phyloP scores from a whole-genome alignment of 1,140 invertebrate genomes.

The Himalopsyche phryganea region DNA sequence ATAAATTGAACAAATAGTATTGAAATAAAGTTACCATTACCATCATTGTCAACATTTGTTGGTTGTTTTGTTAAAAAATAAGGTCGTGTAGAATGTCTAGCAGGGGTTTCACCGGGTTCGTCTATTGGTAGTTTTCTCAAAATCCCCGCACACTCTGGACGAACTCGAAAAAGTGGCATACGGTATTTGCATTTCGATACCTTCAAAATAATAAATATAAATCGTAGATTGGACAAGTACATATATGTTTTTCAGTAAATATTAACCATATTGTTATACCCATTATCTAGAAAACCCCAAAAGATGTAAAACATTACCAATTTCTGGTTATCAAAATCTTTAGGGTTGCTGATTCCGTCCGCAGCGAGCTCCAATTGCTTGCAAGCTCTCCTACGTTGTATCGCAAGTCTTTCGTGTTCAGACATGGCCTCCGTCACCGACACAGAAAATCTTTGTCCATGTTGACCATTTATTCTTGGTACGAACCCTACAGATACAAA shows the following conservation, averaged over 20 bases:
- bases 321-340: slow-evolving; percentile 25
- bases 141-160: slow-evolving; percentile 61
- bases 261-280: too few species aligned
- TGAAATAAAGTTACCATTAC: too few species aligned
- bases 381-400: slow-evolving; percentile 52
- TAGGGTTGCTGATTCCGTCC: slow-evolving; percentile 50
- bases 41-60: too few species aligned
- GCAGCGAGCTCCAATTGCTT: slow-evolving; percentile 57
- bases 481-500: slow-evolving; percentile 61
- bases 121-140: slow-evolving; percentile 55
- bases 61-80: background rate
- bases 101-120: slow-evolving; percentile 54
- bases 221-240: too few species aligned
- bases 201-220: slow-evolving; percentile 40
- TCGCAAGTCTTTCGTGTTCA: slow-evolving; percentile 61
- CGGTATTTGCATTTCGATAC: slow-evolving; percentile 61
- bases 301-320: too few species aligned
- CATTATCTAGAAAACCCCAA: too few species aligned
- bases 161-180: slow-evolving; percentile 60
- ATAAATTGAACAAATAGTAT: too few species aligned
- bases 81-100: slow-evolving; percentile 12
- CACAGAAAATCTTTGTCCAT: slow-evolving; percentile 64
- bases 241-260: too few species aligned
- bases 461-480: slow-evolving; percentile 57
- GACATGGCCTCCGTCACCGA: slow-evolving; percentile 64